Base-by-base conservation (phyloP, 2,888 invertebrate genomes). In the Mactromeris polynyma region DNA sequence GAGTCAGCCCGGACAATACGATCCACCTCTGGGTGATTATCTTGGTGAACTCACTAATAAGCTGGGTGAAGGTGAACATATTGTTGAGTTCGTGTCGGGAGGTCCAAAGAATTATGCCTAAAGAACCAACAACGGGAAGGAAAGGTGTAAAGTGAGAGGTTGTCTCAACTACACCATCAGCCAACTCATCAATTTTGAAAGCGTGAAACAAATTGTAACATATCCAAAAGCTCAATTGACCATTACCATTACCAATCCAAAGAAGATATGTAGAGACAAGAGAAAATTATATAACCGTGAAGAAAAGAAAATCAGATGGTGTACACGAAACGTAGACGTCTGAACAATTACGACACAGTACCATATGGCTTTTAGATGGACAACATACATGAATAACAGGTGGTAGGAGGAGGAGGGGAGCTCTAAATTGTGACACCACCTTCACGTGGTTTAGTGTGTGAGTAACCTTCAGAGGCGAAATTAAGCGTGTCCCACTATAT, bases 251-350 rank as follows among this genome's bases (percentile, higher is more conserved):
- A 83, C 83, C n/a, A 86, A 89, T 36, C 83, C 89, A 1, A 33
- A 36, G 21, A 86, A 86, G 58, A 89, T 89, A 33, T 86, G 83
- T n/a, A 83, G 83, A 73, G 83, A 82, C 21, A 86, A 89, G 36
- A 3, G 42, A 77, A 86, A 86, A 83, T 21, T 86, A 26, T 73
- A 42, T n/a, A 89, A 89, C 46, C 82, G 79, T 38, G 51, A 78
- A 81, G 93, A 93, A 86, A 26, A 96, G 98, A 91, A 90, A 81
- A 81, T 87, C 89, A 84, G 40, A 89, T 92, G 87, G 90, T 93
- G 36, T 92, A 92, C 64, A 90, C 89, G 0, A 92, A 93, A 89
- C 69, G 92, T 19, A 80, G 81, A 77, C 81, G 87, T 26, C 46
- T 85, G 73, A 82, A 82, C 31, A 84, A 90, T 38, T 87, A 86